Percentiles rank a stretch among this genome's conserved stretches.
Evolutionary conservation across 2,113 vertebrate species (phyloP).

Genomic region (Barbus barbus): DNA sequence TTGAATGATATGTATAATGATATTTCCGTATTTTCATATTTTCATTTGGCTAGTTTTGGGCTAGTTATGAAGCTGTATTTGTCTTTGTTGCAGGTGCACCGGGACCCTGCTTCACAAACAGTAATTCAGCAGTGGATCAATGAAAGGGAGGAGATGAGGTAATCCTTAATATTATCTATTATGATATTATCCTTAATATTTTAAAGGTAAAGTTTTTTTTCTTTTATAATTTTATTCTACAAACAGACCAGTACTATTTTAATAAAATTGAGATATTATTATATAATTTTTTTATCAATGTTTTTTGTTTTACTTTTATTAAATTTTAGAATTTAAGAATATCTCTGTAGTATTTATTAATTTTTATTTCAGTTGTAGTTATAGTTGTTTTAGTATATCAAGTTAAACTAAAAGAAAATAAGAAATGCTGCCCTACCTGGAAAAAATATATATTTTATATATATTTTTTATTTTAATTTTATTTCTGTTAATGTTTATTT

Average conservation of each 20-base stretch:
- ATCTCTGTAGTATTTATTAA: neutral
- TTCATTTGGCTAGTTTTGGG: too few species aligned
- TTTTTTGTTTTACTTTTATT: too few species aligned
- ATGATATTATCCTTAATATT: neutral
- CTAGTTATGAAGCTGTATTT: neutral
- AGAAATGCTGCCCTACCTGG: neutral
- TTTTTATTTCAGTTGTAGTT: neutral
- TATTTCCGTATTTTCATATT: neutral
- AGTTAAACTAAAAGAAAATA: neutral
- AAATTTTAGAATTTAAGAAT: too few species aligned
- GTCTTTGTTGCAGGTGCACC: constrained; percentile 78
- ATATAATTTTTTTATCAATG: too few species aligned
- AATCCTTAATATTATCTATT: constrained; percentile 14
- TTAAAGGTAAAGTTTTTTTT: too few species aligned
- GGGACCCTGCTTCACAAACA: constrained; percentile 85
- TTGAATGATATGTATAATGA: too few species aligned
- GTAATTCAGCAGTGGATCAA: constrained; percentile 91
- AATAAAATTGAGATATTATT: neutral
- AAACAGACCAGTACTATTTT: neutral
- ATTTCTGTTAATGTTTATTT: too few species aligned
- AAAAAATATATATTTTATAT: too few species aligned
- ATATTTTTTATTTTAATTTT: too few species aligned
- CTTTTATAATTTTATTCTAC: neutral
- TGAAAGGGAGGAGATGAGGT: constrained; percentile 92
- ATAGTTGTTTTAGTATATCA: neutral